Evolutionary conservation across 2,113 vertebrate species (phyloP), one percentile per base, ranked within the genome.

Genomic region (Rostratula benghalensis): DNA sequence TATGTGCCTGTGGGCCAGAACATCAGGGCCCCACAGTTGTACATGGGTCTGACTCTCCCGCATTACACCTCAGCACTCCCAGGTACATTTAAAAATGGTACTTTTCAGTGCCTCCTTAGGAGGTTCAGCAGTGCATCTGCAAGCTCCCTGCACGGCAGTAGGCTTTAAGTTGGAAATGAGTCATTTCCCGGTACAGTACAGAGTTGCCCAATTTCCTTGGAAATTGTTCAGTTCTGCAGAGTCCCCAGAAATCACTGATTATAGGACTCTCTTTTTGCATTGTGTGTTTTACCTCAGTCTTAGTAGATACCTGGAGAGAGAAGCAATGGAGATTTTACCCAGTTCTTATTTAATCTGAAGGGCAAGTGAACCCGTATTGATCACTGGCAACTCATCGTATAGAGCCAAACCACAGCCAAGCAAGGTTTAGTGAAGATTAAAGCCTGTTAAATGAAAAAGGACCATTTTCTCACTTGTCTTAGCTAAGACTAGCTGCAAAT

Each of bases 141-240:
- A 91, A 48, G 93, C 89, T 91, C 64, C 50, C 77, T 61, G 93
- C 89, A 59, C 1, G 10, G 83, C 89, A 77, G 50, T 27, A 61
- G 24, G 81, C 81, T 94, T 95, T 9, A 41, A 37, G 37, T 2
- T 90, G 91, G 95, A 93, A 95, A 78, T 93, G 94, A 97, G 43
- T 96, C 74, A 95, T 85, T 95, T 96, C 90, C 92, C 88, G 79
- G 78, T 91, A 45, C 90, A 64, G 37, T 33, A 71, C 78, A 64
- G 84, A 94, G 92, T 79, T 94, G 87, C 90, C 83, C 45, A 59
- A 77, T 87, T 89, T 94, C 75, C 65, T 84, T 89, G 90, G 92
- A 90, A 91, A 75, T 88, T 19, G 82, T 90, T 90, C 85, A 78
- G 74, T 82, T 93, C 84, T 83, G 84, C 85, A 95, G 92, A 82